A percentile compares a stretch with the other conserved stretches of the same genome.
Evolutionary conservation across 2,888 invertebrate genomes (phyloP).

Genomic region (Clivina fossor): DNA sequence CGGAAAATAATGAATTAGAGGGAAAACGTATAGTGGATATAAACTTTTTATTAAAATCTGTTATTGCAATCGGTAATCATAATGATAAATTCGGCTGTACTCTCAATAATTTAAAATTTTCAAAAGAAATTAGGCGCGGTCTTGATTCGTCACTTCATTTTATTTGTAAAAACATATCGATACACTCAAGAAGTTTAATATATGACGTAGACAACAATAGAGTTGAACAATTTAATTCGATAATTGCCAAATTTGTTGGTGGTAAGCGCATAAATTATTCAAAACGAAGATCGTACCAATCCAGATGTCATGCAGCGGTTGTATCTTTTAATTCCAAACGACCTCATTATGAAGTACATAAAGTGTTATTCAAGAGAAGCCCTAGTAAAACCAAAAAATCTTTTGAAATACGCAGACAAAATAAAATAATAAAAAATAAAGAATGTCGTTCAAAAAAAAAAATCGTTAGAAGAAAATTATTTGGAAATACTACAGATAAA

Average conservation of each 20-base stretch:
- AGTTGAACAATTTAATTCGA: conserved; percentile 11
- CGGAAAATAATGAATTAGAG: too few relatives aligned
- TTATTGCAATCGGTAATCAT: too few relatives aligned
- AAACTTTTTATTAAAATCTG: too few relatives aligned
- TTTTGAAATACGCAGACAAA: too few relatives aligned
- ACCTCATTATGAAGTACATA: conserved; percentile 1
- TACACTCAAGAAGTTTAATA: not conserved
- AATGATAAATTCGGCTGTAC: too few relatives aligned
- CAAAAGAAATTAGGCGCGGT: too few relatives aligned
- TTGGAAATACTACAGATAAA: not conserved
- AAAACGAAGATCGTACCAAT: not conserved
- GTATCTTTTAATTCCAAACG: not conserved
- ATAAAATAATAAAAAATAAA: too few relatives aligned
- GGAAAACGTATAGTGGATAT: too few relatives aligned
- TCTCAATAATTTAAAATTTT: too few relatives aligned
- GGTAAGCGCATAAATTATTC: conserved; percentile 7
- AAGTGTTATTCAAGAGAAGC: not conserved
- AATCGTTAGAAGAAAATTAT: not conserved
- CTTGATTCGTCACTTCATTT: too few relatives aligned
- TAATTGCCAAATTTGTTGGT: conserved; percentile 1
- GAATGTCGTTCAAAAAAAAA: not conserved
- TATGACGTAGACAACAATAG: not conserved
- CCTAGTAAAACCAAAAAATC: not conserved
- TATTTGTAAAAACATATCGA: not conserved
- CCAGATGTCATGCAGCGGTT: conserved; percentile 3